phyloP scores from a whole-genome alignment of 2,888 invertebrate genomes.

The Trichogramma dendrolimi region DNA sequence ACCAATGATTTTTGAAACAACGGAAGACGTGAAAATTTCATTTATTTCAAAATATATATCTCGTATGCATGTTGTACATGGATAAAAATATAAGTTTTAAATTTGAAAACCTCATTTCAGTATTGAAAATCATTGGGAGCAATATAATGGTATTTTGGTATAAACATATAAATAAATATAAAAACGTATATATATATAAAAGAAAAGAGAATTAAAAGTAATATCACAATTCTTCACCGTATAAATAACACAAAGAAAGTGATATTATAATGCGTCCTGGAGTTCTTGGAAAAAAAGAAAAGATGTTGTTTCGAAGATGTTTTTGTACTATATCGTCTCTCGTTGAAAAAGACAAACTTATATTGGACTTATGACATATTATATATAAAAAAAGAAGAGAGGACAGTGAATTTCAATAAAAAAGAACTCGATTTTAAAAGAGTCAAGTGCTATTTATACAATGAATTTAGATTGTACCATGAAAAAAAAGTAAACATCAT shows the following conservation, averaged over 20 bases:
- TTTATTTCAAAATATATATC: no score
- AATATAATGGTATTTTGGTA: no score
- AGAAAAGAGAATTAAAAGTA: conserved; percentile 10
- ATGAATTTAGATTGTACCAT: neutral
- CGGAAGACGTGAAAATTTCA: no score
- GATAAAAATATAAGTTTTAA: no score
- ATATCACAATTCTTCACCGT: conserved; percentile 26
- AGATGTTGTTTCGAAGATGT: conserved; percentile 25
- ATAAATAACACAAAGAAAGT: conserved; percentile 28
- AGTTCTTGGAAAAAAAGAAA: conserved; percentile 22
- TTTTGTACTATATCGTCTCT: conserved; percentile 30
- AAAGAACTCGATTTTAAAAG: neutral
- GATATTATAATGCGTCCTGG: conserved; percentile 22
- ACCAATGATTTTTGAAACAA: no score
- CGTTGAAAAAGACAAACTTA: conserved; percentile 25
- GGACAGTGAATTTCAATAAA: conserved; percentile 9
- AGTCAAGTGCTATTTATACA: neutral
- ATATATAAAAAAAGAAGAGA: conserved; percentile 21
- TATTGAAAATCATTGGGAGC: no score
- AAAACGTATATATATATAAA: neutral
- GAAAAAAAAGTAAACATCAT: neutral
- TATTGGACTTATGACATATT: conserved; percentile 22
- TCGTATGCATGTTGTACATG: no score
- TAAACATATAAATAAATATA: conserved; percentile 12
- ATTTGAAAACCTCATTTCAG: no score